Percentiles rank a stretch among this genome's conserved stretches.
These are phyloP conservation scores for Ceratosolen solmsi DNA, from an alignment of 1,140 invertebrate genomes.

Conservation along the genomic window DNA sequence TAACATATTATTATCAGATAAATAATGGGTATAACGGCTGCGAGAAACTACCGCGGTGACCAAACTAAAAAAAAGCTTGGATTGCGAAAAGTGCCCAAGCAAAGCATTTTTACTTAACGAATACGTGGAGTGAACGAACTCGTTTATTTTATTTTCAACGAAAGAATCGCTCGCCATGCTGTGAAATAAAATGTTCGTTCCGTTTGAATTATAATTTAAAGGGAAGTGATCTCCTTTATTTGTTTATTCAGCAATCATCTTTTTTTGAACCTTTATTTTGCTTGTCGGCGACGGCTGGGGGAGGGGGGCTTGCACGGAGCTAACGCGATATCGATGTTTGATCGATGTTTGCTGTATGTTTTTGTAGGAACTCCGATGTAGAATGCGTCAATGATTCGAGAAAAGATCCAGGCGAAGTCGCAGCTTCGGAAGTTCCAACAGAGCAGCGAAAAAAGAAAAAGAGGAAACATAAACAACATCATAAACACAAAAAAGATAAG, in stretches of 20 bases:
- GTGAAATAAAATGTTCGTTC: background rate
- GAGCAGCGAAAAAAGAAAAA: constrained; percentile 75
- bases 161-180: background rate
- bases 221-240: background rate
- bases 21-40: too few species aligned
- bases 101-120: constrained; percentile 5
- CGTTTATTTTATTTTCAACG: too few species aligned
- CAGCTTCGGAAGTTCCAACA: constrained; percentile 62
- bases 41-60: background rate
- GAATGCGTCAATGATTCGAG: constrained; percentile 64
- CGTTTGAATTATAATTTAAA: background rate
- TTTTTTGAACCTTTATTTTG: constrained; percentile 2
- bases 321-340: constrained; percentile 3
- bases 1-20: too few species aligned
- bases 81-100: background rate
- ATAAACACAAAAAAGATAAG: constrained; percentile 75
- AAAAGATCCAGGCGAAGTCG: constrained; percentile 60
- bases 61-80: background rate
- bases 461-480: constrained; percentile 76
- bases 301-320: background rate
- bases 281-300: background rate
- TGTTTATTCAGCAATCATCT: constrained; percentile 1
- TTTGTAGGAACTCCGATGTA: constrained; percentile 66
- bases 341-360: constrained; percentile 23
- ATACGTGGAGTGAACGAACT: background rate